Evolutionary conservation across 2,113 vertebrate species (phyloP).

Genomic region (Sturnira hondurensis): DNA sequence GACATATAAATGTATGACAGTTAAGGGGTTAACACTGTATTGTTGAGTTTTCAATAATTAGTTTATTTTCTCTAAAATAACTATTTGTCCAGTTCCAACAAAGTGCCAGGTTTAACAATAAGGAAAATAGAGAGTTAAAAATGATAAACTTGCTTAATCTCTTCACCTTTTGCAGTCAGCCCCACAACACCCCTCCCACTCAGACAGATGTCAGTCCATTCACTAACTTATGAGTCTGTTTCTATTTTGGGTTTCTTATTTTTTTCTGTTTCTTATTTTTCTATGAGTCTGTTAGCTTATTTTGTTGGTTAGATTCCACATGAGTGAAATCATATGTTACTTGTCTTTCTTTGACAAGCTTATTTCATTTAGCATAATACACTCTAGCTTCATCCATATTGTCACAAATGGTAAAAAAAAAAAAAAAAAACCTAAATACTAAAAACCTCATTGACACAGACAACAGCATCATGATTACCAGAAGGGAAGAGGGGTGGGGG

Average conservation of each 20-base stretch:
- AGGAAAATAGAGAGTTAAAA: not conserved
- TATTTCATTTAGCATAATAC: not conserved
- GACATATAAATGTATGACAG: not conserved
- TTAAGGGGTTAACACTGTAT: not conserved
- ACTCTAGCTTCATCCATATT: not conserved
- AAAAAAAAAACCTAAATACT: too few relatives aligned
- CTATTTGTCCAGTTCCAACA: slow-evolving; percentile 9
- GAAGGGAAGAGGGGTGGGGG: not conserved
- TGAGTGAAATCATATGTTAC: not conserved
- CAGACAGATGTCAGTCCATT: not conserved
- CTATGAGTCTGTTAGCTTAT: not conserved
- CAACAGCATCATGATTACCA: not conserved
- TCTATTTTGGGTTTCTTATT: too few relatives aligned
- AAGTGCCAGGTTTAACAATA: slow-evolving; percentile 10
- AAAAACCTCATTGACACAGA: not conserved
- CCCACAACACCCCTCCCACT: not conserved
- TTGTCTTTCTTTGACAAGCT: not conserved
- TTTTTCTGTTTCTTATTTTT: too few relatives aligned
- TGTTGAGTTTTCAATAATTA: not conserved
- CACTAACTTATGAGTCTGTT: not conserved
- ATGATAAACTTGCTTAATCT: not conserved
- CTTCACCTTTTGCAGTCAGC: not conserved
- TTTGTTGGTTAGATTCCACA: not conserved
- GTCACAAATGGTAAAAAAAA: not conserved
- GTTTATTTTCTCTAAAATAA: slow-evolving; percentile 19